Percentiles rank a stretch among this genome's conserved stretches.
Evolutionary conservation across 2,113 vertebrate genomes (phyloP).

Genomic region (Thalassoma bifasciatum): DNA sequence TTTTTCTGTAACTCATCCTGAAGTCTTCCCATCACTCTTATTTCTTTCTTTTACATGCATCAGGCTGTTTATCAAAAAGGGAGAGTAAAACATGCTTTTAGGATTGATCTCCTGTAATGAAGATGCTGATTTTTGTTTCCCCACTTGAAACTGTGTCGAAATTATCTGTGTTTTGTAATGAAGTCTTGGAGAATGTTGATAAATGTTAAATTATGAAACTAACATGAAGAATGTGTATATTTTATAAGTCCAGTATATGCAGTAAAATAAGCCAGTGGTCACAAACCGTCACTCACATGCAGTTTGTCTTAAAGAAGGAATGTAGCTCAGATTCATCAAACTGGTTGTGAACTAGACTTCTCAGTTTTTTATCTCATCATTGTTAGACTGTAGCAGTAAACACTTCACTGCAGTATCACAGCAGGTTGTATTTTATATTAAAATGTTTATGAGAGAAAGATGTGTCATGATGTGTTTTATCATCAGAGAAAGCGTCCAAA

Average conservation of each 20-base stretch:
- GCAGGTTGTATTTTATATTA: constrained; percentile 63
- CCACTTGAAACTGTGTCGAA: constrained; percentile 50
- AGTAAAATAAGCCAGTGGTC: constrained; percentile 49
- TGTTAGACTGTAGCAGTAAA: constrained; percentile 33
- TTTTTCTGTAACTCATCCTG: too few relatives aligned
- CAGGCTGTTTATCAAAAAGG: constrained; percentile 15
- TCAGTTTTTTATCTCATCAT: constrained; percentile 30
- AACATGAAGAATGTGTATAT: constrained; percentile 67
- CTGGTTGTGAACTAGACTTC: constrained; percentile 18
- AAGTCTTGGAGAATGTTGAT: constrained; percentile 46
- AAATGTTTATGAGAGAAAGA: constrained; percentile 57
- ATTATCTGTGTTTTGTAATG: constrained; percentile 28
- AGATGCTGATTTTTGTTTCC: constrained; percentile 37
- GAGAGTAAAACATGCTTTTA: constrained; percentile 9
- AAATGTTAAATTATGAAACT: constrained; percentile 78
- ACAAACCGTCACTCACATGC: constrained; percentile 10
- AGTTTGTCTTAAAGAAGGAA: constrained; percentile 7
- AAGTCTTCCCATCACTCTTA: too few relatives aligned
- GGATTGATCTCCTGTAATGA: constrained; percentile 20
- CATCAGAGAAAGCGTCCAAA: not conserved
- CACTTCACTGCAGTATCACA: constrained; percentile 19
- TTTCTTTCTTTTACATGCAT: not conserved
- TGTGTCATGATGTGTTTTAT: constrained; percentile 39
- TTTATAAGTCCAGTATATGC: constrained; percentile 49
- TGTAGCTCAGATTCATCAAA: constrained; percentile 39